Base-by-base conservation (phyloP, 1,140 invertebrate genomes). In the Macrobrachium nipponense region DNA sequence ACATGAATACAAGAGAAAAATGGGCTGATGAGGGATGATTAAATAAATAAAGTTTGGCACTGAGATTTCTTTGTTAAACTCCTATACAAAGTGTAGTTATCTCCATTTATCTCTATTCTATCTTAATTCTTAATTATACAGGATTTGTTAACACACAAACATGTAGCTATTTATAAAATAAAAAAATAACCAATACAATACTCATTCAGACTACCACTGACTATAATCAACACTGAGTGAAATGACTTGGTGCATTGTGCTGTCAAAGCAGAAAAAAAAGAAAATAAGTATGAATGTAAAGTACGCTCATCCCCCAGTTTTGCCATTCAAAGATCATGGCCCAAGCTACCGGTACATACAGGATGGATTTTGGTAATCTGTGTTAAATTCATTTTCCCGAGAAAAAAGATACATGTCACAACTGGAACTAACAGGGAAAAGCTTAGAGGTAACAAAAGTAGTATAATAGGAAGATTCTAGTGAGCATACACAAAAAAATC, bases 11-110 rank as follows among this genome's bases (percentile, higher is more conserved):
- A 12, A 51, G 51, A 51, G 51, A 51, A 51, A 51, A 51, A 51
- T 36, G 59, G 73, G n/a, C 51, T 10, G 36, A 76, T n/a, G 51
- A 44, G 20, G 36, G 64, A 43, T 62, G 60, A 43, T 66, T 66
- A 80, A 75, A 75, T 72, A 73, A 75, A 36, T 61, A 73, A 66
- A 62, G 43, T 82, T 82, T 82, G 80, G 80, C 80, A 82, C 80
- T 66, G 80, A 70, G 66, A 61, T 82, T 60, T 73, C 60, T 82
- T 82, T 60, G 66, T 82, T 70, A 73, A 58, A 73, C 27, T 68
- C 51, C 51, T 82, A 36, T 70, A 27, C 36, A 15, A 15, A 27
- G 23, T 70, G 23, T 70, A 27, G n/a, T 70, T n/a, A 23, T 70
- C 36, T 70, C 36, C 20, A 15, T 70, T 6, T n/a, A 23, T 23